Evolutionary conservation across 1,140 invertebrate species (phyloP), one percentile per base, ranked within the genome.

Genomic region (Carposina sasakii): DNA sequence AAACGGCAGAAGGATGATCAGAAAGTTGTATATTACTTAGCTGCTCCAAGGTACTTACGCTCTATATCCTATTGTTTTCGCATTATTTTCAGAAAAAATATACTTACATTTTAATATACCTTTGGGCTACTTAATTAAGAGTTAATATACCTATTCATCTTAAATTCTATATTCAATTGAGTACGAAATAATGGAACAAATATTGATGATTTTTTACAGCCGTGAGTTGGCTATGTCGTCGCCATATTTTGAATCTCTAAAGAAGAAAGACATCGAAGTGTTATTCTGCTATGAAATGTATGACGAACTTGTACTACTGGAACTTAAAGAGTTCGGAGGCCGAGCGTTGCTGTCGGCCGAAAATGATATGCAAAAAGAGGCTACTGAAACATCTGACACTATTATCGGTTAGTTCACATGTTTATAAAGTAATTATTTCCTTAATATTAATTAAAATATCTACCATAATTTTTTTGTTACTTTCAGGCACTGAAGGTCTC

Each of bases 211-310:
- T 40, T 54, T 23, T 87, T 89, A 30, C 67, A 96, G 95, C 75
- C 95, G 97, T 23, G 86, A 91, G 45, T 85, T 99, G 37, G 97
- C 97, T 0, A 94, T 98, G 84, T 89, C 91, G 1, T 98, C 96
- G 0, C 97, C 97, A 0, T 99, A 99, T 72, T 96, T 92, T 67
- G 97, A 99, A 86, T 94, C 94, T 15, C 85, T 99, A 1, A 95
- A 95, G 65, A 91, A 92, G 65, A 90, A 91, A 54, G 91, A 97
- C 52, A 88, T 94, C 2, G 96, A 99, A 87, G 96, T 99, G 1
- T 74, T 99, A 2, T 98, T 98, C 76, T 96, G 96, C 69, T 98
- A 96, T 67, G 96, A 99, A 66, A 91, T 93, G 0, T 97, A 98
- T 63, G 98, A 99, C 85, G 98, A 99, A 81, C 83, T 98, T 17